Percentiles rank a stretch among this genome's conserved stretches.
phyloP scores from a whole-genome alignment of 1,140 invertebrate species.

The Scaptomyza montana region DNA sequence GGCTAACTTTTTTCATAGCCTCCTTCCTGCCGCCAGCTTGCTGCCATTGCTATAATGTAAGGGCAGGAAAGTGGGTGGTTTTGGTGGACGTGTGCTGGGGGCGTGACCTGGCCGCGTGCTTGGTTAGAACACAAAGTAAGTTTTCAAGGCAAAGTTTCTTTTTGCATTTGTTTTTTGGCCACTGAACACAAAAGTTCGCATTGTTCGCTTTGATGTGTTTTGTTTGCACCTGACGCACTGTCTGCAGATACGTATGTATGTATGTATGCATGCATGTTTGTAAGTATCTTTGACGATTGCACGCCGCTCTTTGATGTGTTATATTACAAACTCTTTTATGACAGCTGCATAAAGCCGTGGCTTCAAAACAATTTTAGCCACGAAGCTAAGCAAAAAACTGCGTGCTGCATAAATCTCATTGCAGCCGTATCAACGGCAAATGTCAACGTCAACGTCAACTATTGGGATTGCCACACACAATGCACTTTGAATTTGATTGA shows the following conservation, averaged over 20 bases:
- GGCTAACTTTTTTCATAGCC: too few relatives aligned
- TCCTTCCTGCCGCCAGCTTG: constrained; percentile 5
- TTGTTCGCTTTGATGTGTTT: constrained; percentile 45
- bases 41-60: constrained; percentile 26
- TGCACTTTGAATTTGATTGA: too few relatives aligned
- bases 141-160: constrained; percentile 10
- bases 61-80: not conserved
- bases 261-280: not conserved
- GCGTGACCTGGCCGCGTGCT: constrained; percentile 16
- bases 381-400: not conserved
- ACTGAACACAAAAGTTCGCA: constrained; percentile 30
- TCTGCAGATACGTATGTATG: too few relatives aligned
- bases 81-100: constrained; percentile 4
- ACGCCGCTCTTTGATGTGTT: constrained; percentile 11
- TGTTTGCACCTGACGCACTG: constrained; percentile 35
- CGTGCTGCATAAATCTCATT: too few relatives aligned
- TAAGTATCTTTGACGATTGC: constrained; percentile 12
- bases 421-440: too few relatives aligned
- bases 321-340: constrained; percentile 50
- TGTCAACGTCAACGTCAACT: too few relatives aligned
- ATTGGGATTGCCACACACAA: too few relatives aligned
- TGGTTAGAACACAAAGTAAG: constrained; percentile 44
- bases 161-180: not conserved
- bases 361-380: constrained; percentile 17
- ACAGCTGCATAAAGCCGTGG: not conserved